These are phyloP conservation scores for Takifugu ocellatus DNA, from an alignment of 2,797 vertebrate genomes.

Conservation along the genomic window DNA sequence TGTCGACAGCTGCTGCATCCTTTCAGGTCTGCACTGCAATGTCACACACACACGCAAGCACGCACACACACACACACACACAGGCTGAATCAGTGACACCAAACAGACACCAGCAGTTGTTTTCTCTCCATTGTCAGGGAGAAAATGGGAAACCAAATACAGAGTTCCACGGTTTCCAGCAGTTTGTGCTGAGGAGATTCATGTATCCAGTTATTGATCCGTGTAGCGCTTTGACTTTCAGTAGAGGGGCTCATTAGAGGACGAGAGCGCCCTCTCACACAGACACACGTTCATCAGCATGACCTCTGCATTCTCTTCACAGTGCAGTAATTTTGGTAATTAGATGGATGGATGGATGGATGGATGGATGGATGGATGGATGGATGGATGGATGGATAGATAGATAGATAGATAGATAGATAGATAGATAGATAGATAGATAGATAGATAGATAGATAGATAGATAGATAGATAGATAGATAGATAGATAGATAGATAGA, in stretches of 20 bases:
- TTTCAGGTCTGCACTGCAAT: conserved; percentile 36
- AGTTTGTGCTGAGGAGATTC: conserved; percentile 31
- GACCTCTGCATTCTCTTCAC: neutral
- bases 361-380: neutral
- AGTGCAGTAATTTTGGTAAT: conserved; percentile 7
- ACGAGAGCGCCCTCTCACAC: conserved; percentile 26
- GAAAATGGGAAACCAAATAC: conserved; percentile 20
- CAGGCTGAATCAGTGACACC: conserved; percentile 6
- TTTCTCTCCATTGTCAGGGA: conserved; percentile 39
- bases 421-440: neutral
- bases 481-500: conserved; percentile 19
- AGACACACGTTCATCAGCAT: conserved; percentile 6
- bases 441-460: neutral
- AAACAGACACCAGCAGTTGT: conserved; percentile 7
- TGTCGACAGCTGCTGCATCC: conserved; percentile 48
- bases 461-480: conserved; percentile 1
- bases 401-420: conserved; percentile 16
- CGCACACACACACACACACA: conserved; percentile 16
- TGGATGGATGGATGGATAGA: conserved; percentile 12
- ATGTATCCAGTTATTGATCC: conserved; percentile 49
- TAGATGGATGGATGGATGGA: conserved; percentile 1
- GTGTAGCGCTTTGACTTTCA: conserved; percentile 28
- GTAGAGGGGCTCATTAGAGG: conserved; percentile 44
- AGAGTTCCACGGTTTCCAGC: conserved; percentile 27
- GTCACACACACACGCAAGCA: conserved; percentile 28